Conservation (phyloP, 2,113 vertebrate species). For the Todiramphus chloris region DNA sequence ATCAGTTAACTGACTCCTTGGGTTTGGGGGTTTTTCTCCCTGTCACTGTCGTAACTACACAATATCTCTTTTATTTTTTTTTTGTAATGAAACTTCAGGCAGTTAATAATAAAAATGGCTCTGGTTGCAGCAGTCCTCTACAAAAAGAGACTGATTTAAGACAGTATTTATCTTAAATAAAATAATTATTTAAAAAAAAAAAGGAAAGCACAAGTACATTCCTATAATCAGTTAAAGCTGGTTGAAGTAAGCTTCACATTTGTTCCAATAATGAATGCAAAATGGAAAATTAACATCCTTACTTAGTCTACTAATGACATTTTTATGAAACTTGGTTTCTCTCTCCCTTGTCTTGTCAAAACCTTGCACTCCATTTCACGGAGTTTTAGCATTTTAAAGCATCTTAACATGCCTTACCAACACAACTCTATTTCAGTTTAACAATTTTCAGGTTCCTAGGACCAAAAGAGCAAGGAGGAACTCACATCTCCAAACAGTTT, state of each 20-base stretch:
- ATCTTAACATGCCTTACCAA: neutral
- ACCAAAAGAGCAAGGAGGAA: neutral
- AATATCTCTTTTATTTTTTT: neutral
- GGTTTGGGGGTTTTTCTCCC: accelerated
- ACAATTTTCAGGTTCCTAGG: neutral
- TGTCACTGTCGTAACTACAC: neutral
- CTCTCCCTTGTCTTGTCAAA: neutral
- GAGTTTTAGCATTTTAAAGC: neutral
- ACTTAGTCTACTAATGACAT: neutral
- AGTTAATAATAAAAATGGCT: neutral
- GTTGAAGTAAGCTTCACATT: neutral
- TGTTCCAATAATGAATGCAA: neutral
- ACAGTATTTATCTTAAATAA: too few species aligned
- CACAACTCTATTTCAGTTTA: neutral
- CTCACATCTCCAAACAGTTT: neutral
- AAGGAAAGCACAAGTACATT: neutral
- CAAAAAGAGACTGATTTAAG: neutral
- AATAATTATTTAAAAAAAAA: too few species aligned
- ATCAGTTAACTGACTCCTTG: neutral
- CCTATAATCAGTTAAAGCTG: neutral
- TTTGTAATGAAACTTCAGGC: neutral
- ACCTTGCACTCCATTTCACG: neutral
- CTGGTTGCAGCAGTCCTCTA: neutral
- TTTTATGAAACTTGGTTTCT: neutral
- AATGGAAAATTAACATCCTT: neutral